Evolutionary conservation across 2,113 vertebrate species (phyloP).

Genomic region (Nesoenas mayeri): DNA sequence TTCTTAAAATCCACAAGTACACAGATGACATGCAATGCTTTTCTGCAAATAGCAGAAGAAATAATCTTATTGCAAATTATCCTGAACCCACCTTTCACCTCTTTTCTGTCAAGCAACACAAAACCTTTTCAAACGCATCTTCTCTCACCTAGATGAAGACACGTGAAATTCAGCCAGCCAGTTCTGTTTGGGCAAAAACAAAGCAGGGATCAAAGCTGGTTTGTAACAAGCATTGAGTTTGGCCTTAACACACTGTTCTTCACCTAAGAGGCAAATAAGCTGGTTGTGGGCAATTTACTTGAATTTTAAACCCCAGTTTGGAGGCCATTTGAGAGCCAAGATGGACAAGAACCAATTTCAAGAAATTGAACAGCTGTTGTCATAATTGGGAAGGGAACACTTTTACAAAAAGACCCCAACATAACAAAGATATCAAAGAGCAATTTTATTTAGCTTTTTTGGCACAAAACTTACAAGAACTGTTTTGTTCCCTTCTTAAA

Average conservation of each 20-base stretch:
- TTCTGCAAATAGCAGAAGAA: not conserved
- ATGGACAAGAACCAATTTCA: not conserved
- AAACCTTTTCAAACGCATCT: not conserved
- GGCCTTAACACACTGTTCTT: not conserved
- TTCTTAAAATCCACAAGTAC: not conserved
- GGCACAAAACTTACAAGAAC: constrained; percentile 74
- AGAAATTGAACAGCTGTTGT: not conserved
- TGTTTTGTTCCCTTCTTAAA: constrained; percentile 60
- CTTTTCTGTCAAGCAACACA: not conserved
- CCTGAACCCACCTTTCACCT: not conserved
- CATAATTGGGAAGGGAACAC: not conserved
- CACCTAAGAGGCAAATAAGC: not conserved
- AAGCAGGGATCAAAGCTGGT: not conserved
- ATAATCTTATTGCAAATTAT: not conserved
- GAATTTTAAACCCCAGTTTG: not conserved
- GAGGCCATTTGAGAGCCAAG: not conserved
- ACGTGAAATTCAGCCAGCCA: not conserved
- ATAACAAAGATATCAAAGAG: constrained; percentile 66
- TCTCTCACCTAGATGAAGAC: not conserved
- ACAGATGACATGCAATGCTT: not conserved
- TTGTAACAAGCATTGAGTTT: not conserved
- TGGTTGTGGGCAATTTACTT: not conserved
- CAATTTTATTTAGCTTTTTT: constrained; percentile 73
- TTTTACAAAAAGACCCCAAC: not conserved
- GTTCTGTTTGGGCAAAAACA: not conserved